Evolutionary conservation across 2,113 vertebrate genomes (phyloP).

Genomic region (Serinus canaria): DNA sequence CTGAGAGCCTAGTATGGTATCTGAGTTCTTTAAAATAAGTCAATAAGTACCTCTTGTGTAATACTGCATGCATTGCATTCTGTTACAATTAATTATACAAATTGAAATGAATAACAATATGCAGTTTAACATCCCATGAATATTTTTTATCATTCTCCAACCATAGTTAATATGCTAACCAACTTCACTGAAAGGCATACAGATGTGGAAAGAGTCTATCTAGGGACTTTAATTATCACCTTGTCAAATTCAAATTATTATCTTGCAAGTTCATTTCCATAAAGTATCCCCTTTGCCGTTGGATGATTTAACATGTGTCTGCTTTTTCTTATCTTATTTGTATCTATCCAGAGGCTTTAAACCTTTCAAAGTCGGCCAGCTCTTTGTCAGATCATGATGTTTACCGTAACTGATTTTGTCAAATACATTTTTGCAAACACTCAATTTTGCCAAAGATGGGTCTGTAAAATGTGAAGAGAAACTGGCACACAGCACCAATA

Average conservation of each 20-base stretch:
- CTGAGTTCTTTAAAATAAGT: constrained; percentile 37
- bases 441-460: constrained; percentile 48
- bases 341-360: constrained; percentile 66
- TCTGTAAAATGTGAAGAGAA: constrained; percentile 2
- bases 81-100: constrained; percentile 78
- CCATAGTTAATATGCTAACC: constrained; percentile 79
- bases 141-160: constrained; percentile 71
- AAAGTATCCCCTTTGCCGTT: constrained; percentile 74
- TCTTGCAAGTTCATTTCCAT: constrained; percentile 82
- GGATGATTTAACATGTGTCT: constrained; percentile 77
- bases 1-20: constrained; percentile 2
- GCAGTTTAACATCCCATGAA: constrained; percentile 75
- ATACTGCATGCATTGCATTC: constrained; percentile 70
- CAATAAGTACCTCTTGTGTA: constrained; percentile 64
- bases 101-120: constrained; percentile 79
- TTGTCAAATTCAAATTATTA: constrained; percentile 88
- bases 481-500: constrained; percentile 1
- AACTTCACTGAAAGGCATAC: constrained; percentile 76
- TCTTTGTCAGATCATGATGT: constrained; percentile 61
- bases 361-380: constrained; percentile 51
- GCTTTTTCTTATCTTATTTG: constrained; percentile 74
- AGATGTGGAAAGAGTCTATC: constrained; percentile 79
- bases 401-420: constrained; percentile 68
- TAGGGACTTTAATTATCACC: constrained; percentile 92
- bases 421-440: constrained; percentile 59